A percentile compares a stretch with the other conserved stretches of the same genome.
phyloP scores from a whole-genome alignment of 2,888 invertebrate species.

The Tetragnatha montana region DNA sequence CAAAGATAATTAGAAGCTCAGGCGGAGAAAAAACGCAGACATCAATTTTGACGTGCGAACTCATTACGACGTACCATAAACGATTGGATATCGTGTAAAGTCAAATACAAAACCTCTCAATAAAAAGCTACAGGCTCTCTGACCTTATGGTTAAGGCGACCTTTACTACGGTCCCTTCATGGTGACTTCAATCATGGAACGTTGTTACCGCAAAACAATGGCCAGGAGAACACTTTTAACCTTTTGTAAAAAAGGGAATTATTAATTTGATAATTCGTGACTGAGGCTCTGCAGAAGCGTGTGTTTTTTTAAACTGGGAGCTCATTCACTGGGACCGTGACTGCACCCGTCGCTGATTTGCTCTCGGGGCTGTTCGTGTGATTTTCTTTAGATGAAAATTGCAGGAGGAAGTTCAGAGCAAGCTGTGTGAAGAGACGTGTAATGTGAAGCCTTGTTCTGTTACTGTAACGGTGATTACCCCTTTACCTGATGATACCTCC shows the following conservation, averaged over 20 bases:
- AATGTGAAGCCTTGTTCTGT: background rate
- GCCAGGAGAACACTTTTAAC: slow-evolving; percentile 46
- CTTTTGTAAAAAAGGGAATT: slow-evolving; percentile 49
- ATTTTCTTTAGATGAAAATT: slow-evolving; percentile 3
- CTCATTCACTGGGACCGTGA: slow-evolving; percentile 31
- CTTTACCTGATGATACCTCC: background rate
- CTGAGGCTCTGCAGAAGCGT: slow-evolving; percentile 44
- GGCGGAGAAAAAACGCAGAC: background rate
- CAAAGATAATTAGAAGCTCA: background rate
- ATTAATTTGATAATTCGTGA: slow-evolving; percentile 64
- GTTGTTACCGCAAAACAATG: slow-evolving; percentile 41
- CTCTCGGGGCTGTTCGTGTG: slow-evolving; percentile 3
- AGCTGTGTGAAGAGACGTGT: background rate
- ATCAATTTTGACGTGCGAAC: slow-evolving; percentile 6
- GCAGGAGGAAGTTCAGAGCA: background rate
- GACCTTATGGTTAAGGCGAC: slow-evolving; percentile 26
- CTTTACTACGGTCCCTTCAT: slow-evolving; percentile 3
- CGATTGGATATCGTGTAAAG: slow-evolving; percentile 33
- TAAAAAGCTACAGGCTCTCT: slow-evolving; percentile 9
- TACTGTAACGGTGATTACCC: background rate
- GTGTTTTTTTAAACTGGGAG: slow-evolving; percentile 24
- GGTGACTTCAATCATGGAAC: slow-evolving; percentile 44
- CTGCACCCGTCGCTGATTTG: slow-evolving; percentile 9
- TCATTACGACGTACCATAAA: slow-evolving; percentile 24
- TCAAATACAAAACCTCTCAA: slow-evolving; percentile 15